Evolutionary conservation across 2,888 invertebrate genomes (phyloP), one percentile per base, ranked within the genome.

Genomic region (Sinopyrophorus schimmeli): DNA sequence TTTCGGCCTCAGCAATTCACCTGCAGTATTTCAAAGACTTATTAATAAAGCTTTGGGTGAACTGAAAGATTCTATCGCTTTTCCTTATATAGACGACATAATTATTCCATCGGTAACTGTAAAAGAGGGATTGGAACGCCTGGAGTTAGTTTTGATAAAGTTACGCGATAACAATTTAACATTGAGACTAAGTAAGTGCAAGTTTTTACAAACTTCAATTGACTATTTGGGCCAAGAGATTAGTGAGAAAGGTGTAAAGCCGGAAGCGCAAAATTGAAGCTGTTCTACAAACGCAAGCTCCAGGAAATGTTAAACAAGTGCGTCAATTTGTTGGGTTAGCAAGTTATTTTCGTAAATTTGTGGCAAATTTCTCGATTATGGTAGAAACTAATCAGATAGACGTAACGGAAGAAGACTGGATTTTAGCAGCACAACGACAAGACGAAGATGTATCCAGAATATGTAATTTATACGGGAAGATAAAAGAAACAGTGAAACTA

Each of bases 1-100:
- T 3, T 70, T 66, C 30, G 66, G 64, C 3, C 50, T 67, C 2
- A 16, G 47, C 2, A 65, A 66, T 28, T 59, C 66, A 0, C 61
- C 62, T 12, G 47, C 55, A 2, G 59, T 58, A 3, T 68, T 64
- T 42, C 64, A 65, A 35, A 39, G 57, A n/a, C 44, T 61, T 3
- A 60, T 66, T 39, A 59, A 66, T 31, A 20, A 26, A 5, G 52
- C 59, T 6, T 46, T 65, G 3, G 43, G 55, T 5, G 39, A 31
- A 10, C 21, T 58, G 20, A 14, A 23, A 15, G 14, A 32, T 35
- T 23, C 7, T 6, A 27, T 20, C 4, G 49, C 52, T 1, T 16
- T 59, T 6, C 50, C 49, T 2, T 58, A 59, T 21, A 39, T 59
- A 37, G 60, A 62, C 21, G 59, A 59, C 39, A 40, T 60, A 6